Base-by-base conservation (phyloP, 2,888 invertebrate species). In the Phoenoteleia sp. region DNA sequence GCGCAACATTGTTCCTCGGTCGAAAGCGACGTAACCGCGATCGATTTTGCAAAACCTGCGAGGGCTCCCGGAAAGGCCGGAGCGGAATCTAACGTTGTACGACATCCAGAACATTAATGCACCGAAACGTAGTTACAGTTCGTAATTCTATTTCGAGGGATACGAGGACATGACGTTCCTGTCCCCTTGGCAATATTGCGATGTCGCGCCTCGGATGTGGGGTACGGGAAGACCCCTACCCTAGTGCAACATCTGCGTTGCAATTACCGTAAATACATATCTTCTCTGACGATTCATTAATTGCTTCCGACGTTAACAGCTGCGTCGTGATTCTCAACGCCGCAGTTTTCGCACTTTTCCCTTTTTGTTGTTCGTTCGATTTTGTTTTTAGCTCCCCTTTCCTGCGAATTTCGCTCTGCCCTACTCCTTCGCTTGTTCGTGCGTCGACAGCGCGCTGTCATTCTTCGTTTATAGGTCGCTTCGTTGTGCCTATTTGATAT, bases 61-160 rank as follows among this genome's bases (percentile, higher is more conserved):
- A 66, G 76, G 80, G 84, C 86, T n/a, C 29, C 36, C 52, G 27
- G 64, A 69, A 54, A 69, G 75, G 54, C 56, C 64, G 36, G 49
- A 76, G 69, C 74, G 80, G 85, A 85, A 81, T 75, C 83, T 86
- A 86, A 84, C 84, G 87, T 86, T 82, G 71, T 72, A 81, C 67
- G 77, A 85, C 87, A 84, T 86, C 81, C 84, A 85, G 84, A 86
- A 86, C 89, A 89, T 89, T 90, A 91, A 91, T 91, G 90, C 90
- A 91, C 87, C 89, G 89, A 90, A 92, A 92, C 90, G 89, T 92
- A 92, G 92, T 92, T 92, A 92, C 91, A 92, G 91, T 91, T 91
- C 87, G 90, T 92, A 92, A 92, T 91, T 92, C 91, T 87, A 92
- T 92, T 92, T 91, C 87, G 88, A 88, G 90, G 90, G 89, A 89